Base-by-base conservation (phyloP, 23 tunicate species). In the Corella eumyota region DNA sequence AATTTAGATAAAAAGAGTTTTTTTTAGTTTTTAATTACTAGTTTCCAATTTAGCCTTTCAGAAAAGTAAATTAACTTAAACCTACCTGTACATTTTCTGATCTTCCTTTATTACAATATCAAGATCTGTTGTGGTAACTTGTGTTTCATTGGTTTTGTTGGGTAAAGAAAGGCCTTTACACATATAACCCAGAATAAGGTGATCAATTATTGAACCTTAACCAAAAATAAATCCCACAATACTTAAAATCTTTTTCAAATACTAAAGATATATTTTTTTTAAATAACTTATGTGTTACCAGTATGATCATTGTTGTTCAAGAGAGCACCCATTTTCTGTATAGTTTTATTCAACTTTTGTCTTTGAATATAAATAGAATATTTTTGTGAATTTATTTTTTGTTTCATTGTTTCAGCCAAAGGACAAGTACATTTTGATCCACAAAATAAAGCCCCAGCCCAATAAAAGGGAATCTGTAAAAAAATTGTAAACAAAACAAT, bases 91-190 rank as follows among this genome's bases (percentile, higher is more conserved):
- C 65, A 75, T 58, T 55, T 54, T 21, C 69, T 84, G 83, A 37
- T 84, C 78, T 36, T 75, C 94, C 24, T 75, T 47, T 71, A 84
- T 60, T 23, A 84, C 21, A 6, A 52, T 63, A 36, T 84, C 71
- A 11, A 84, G 69, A 38, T 84, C 71, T 20, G 60, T 19, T 1
- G 24, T 27, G 6, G 64, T 62, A 15, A 75, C 50, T 34, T 83
- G 75, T 19, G 37, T 21, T 0, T 34, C 63, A 46, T 57, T 25
- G 2, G 27, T 24, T 37, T 45, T 35, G 33, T 85, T 77, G 7
- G 95, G 95, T 25, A 85, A 49, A 30, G 57, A 35, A 6, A 55
- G 34, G 28, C 54, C 32, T 65, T 85, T 85, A 70, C 95, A 85
- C 1, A 71, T 44, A 59, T 51, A 77, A 48, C 95, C 95, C 27